Evolutionary conservation across 2,113 vertebrate genomes (phyloP).

Genomic region (Zapornia atra): DNA sequence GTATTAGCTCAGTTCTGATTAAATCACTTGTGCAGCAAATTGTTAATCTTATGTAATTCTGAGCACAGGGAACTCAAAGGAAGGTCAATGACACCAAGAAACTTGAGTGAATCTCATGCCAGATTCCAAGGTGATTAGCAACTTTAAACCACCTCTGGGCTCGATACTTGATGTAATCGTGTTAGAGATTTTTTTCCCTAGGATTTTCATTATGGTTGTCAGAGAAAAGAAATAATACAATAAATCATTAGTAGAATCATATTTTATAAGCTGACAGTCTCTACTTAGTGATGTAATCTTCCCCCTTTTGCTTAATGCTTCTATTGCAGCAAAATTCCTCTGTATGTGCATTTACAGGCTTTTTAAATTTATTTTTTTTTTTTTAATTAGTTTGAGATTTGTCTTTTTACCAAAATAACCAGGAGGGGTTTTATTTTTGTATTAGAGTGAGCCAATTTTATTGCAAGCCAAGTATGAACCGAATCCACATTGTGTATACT

Average conservation of each 20-base stretch:
- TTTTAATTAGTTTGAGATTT: background rate
- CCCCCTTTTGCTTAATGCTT: background rate
- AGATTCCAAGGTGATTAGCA: background rate
- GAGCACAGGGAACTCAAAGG: background rate
- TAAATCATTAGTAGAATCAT: background rate
- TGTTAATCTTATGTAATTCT: background rate
- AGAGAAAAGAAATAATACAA: background rate
- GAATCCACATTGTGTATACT: background rate
- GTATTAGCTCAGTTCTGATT: background rate
- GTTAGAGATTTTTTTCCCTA: background rate
- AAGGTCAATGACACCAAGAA: background rate
- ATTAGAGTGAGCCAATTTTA: background rate
- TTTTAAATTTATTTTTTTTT: background rate
- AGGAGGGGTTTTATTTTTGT: background rate
- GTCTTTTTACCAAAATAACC: background rate
- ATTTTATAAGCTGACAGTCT: background rate
- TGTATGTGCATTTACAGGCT: background rate
- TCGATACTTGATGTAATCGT: background rate
- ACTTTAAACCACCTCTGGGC: background rate
- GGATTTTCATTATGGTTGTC: background rate
- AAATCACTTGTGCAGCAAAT: background rate
- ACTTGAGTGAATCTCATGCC: background rate
- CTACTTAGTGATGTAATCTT: background rate
- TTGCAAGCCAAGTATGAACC: background rate
- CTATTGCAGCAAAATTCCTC: background rate